These are phyloP conservation scores for Xyrauchen texanus DNA, from an alignment of 2,113 vertebrate genomes.

Conservation along the genomic window DNA sequence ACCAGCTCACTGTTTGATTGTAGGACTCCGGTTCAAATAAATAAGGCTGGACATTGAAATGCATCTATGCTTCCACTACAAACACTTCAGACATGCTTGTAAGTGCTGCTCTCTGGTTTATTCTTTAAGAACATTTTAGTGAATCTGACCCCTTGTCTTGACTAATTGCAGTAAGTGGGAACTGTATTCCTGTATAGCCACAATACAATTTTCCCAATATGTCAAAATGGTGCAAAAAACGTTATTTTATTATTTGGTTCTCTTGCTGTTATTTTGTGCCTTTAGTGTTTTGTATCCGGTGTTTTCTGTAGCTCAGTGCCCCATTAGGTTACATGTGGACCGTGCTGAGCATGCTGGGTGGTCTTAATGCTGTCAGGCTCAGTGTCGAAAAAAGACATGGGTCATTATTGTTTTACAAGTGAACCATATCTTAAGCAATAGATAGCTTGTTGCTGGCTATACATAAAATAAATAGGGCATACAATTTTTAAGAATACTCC, in stretches of 20 bases:
- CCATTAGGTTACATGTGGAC: not conserved
- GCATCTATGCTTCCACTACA: no score
- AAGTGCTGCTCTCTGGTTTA: no score
- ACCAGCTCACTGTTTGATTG: no score
- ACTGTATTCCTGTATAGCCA: not conserved
- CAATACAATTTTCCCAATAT: not conserved
- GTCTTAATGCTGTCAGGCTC: not conserved
- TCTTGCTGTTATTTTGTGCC: not conserved
- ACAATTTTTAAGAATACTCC: not conserved
- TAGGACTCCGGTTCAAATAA: no score
- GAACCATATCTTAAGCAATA: not conserved
- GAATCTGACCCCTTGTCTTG: not conserved
- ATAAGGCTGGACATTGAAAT: no score
- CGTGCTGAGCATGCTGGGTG: not conserved
- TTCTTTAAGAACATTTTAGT: no score
- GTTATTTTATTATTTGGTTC: not conserved
- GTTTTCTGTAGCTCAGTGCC: not conserved
- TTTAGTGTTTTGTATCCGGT: not conserved
- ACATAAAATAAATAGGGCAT: not conserved
- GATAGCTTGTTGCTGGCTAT: not conserved
- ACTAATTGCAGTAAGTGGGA: not conserved
- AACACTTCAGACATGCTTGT: no score
- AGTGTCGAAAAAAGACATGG: not conserved
- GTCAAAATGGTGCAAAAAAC: not conserved
- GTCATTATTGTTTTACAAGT: conserved; percentile 14